A percentile compares a stretch with the other conserved stretches of the same genome.
Evolutionary conservation across 2,797 vertebrate genomes (phyloP).

Genomic region (Hypotaenidia okinawae): DNA sequence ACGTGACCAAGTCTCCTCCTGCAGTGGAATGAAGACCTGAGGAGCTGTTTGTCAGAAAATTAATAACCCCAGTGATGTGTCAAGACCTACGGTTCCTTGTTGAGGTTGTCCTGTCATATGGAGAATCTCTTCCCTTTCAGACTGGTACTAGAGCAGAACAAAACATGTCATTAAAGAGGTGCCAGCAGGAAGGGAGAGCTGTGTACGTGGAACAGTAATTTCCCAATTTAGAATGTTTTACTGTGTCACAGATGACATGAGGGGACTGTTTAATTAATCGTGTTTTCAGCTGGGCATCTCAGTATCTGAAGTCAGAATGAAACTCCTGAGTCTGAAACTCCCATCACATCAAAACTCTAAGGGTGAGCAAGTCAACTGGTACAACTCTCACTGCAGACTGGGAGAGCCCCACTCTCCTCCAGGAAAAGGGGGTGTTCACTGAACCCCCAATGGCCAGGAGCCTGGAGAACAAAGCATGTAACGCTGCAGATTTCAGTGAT

Average conservation of each 20-base stretch:
- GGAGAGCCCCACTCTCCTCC: background rate
- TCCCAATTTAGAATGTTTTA: background rate
- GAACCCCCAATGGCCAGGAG: background rate
- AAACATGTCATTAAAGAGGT: background rate
- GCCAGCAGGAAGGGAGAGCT: background rate
- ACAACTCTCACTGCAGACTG: background rate
- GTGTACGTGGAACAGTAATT: background rate
- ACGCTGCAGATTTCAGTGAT: background rate
- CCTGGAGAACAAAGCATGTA: background rate
- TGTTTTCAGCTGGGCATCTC: background rate
- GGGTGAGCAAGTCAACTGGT: background rate
- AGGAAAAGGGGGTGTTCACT: background rate
- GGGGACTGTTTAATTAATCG: background rate
- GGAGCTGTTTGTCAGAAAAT: background rate
- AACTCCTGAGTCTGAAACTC: background rate
- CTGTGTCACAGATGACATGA: background rate
- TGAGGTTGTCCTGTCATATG: background rate
- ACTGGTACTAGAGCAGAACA: background rate
- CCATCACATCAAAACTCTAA: background rate
- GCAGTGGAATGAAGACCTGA: background rate
- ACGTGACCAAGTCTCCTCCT: background rate
- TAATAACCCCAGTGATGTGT: rapidly evolving
- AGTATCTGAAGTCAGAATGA: background rate
- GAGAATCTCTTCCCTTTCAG: background rate
- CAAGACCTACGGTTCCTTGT: background rate